Evolutionary conservation across 2,113 vertebrate genomes (phyloP).

Genomic region (Camelus dromedarius): DNA sequence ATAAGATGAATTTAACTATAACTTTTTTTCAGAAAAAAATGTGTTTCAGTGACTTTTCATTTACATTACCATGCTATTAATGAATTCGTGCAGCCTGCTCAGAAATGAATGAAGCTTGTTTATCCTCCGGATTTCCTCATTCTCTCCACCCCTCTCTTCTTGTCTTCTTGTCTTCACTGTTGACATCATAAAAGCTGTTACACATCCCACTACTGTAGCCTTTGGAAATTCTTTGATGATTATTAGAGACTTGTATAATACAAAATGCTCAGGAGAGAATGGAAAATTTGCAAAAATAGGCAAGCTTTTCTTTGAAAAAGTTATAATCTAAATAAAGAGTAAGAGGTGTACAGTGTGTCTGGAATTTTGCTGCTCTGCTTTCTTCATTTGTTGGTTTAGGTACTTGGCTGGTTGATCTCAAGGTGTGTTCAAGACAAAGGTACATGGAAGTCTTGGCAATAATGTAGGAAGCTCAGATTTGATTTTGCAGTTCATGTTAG

Average conservation of each 20-base stretch:
- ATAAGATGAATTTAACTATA: not conserved
- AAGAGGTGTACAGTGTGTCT: not conserved
- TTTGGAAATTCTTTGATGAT: not conserved
- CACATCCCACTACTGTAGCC: not conserved
- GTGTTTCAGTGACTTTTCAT: slow-evolving; percentile 39
- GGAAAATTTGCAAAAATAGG: slow-evolving; percentile 19
- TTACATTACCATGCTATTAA: slow-evolving; percentile 27
- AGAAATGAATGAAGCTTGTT: slow-evolving; percentile 66
- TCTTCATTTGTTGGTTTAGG: not conserved
- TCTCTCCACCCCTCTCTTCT: slow-evolving; percentile 10
- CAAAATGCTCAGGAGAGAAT: not conserved
- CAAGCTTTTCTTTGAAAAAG: not conserved
- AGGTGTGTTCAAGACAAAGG: not conserved
- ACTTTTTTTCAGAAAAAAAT: not conserved
- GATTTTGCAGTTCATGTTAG: not conserved
- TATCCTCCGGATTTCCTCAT: slow-evolving; percentile 62
- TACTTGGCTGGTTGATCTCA: not conserved
- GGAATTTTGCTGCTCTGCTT: not conserved
- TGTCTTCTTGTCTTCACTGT: slow-evolving; percentile 49
- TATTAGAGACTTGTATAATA: not conserved
- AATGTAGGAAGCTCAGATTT: not conserved
- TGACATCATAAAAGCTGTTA: slow-evolving; percentile 19
- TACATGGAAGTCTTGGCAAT: not conserved
- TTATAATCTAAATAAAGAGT: not conserved
- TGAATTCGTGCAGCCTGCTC: slow-evolving; percentile 51